A percentile compares a stretch with the other conserved stretches of the same genome.
Conservation (phyloP, 2,888 invertebrate species). For the Acanthacorydalis orientalis region DNA sequence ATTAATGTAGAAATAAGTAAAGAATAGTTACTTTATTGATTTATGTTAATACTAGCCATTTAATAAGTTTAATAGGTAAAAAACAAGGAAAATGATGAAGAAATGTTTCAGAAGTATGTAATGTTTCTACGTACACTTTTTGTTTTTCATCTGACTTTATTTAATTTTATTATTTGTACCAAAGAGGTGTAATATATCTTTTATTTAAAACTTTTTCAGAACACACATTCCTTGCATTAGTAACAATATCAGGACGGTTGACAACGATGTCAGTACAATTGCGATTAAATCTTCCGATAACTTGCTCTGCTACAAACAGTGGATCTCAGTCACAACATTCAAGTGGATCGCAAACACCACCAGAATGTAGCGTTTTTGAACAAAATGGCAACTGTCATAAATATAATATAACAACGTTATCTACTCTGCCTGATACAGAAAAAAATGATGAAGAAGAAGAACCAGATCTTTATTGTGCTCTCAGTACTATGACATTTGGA, state of each 20-base stretch:
- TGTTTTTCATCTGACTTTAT: too few relatives aligned
- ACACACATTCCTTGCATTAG: constrained; percentile 44
- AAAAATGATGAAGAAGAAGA: constrained; percentile 26
- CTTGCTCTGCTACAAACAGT: constrained; percentile 13
- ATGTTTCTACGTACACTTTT: too few relatives aligned
- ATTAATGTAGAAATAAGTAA: too few relatives aligned
- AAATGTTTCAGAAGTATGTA: too few relatives aligned
- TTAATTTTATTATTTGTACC: too few relatives aligned
- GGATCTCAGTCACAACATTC: background rate
- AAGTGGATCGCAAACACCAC: constrained; percentile 11
- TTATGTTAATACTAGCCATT: background rate
- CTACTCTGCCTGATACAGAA: background rate
- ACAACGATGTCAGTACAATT: constrained; percentile 42
- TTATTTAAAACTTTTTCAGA: constrained; percentile 20
- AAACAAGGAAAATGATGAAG: too few relatives aligned
- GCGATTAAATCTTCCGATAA: constrained; percentile 28
- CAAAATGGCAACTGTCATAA: constrained; percentile 8
- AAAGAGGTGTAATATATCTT: too few relatives aligned
- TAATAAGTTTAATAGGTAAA: background rate
- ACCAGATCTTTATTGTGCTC: constrained; percentile 36
- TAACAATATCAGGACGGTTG: constrained; percentile 41
- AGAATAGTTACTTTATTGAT: constrained; percentile 7
- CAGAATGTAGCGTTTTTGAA: constrained; percentile 9
- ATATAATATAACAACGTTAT: background rate
- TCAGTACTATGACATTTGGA: constrained; percentile 44